Conservation (phyloP, 2,888 invertebrate genomes). For the Stenichneumon culpator region DNA sequence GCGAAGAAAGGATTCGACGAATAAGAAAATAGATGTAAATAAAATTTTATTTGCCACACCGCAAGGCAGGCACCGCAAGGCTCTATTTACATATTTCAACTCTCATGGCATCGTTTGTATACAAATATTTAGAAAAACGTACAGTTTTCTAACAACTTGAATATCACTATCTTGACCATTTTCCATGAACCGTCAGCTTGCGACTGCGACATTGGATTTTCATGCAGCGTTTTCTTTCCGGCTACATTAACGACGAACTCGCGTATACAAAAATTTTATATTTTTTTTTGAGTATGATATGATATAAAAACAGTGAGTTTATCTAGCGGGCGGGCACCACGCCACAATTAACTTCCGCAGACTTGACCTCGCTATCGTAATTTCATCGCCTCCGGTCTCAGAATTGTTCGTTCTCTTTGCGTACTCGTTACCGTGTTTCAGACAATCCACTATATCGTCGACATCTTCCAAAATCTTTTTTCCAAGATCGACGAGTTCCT, state of each 20-base stretch:
- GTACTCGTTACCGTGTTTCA: constrained; percentile 80
- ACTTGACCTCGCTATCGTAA: constrained; percentile 47
- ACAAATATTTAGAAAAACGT: constrained; percentile 10
- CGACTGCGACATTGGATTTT: neutral
- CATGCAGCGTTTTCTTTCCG: neutral
- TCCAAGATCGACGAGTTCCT: constrained; percentile 72
- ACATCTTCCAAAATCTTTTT: constrained; percentile 73
- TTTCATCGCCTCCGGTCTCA: constrained; percentile 39
- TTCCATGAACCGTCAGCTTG: neutral
- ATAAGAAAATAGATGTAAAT: neutral
- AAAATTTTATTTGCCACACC: constrained; percentile 28
- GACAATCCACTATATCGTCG: constrained; percentile 81
- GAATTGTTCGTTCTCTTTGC: constrained; percentile 41
- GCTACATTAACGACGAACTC: constrained; percentile 21
- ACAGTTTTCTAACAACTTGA: constrained; percentile 2
- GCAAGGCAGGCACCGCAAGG: neutral
- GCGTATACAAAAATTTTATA: constrained; percentile 29
- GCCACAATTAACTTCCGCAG: constrained; percentile 67
- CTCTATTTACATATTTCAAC: constrained; percentile 36
- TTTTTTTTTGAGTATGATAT: neutral
- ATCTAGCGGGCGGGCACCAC: constrained; percentile 58
- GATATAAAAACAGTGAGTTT: constrained; percentile 48
- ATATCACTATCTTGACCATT: constrained; percentile 2
- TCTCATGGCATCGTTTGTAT: neutral
- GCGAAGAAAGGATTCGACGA: neutral